Conservation (phyloP, 1,140 invertebrate genomes). For the Onthophagus taurus region DNA sequence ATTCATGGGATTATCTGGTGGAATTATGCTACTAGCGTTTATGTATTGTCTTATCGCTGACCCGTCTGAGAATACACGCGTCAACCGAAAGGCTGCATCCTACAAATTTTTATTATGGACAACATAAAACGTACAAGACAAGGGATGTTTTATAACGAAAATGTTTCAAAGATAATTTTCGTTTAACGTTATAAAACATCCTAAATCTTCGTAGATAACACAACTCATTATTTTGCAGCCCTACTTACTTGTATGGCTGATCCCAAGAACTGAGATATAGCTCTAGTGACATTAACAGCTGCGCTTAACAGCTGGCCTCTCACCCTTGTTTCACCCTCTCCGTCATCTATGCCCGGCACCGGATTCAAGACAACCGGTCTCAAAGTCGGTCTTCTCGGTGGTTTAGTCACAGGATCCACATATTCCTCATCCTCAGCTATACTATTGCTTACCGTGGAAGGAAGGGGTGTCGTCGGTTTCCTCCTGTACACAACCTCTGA, state of each 20-base stretch:
- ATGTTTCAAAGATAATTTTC: neutral
- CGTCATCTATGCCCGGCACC: constrained; percentile 30
- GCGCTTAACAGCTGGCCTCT: constrained; percentile 55
- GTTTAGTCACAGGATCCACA: constrained; percentile 16
- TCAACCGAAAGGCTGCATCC: constrained; percentile 24
- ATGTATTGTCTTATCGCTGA: constrained; percentile 13
- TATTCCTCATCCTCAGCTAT: constrained; percentile 21
- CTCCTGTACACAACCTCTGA: neutral
- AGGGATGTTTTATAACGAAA: no score
- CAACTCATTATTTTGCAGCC: neutral
- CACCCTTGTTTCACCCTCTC: constrained; percentile 33
- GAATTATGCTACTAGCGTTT: constrained; percentile 5
- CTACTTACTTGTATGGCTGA: constrained; percentile 58
- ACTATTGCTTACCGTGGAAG: constrained; percentile 23
- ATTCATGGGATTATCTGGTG: neutral
- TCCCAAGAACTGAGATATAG: constrained; percentile 62
- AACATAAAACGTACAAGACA: no score
- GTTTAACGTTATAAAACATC: neutral
- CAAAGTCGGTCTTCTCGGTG: constrained; percentile 13
- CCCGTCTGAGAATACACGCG: constrained; percentile 19
- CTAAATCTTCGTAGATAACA: neutral
- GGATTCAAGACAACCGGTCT: constrained; percentile 31
- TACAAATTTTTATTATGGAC: no score
- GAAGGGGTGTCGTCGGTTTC: constrained; percentile 16
- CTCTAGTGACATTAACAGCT: constrained; percentile 60